A percentile compares a stretch with the other conserved stretches of the same genome.
These are phyloP conservation scores for Ectropis grisescens DNA, from an alignment of 1,140 invertebrate genomes.

Conservation along the genomic window DNA sequence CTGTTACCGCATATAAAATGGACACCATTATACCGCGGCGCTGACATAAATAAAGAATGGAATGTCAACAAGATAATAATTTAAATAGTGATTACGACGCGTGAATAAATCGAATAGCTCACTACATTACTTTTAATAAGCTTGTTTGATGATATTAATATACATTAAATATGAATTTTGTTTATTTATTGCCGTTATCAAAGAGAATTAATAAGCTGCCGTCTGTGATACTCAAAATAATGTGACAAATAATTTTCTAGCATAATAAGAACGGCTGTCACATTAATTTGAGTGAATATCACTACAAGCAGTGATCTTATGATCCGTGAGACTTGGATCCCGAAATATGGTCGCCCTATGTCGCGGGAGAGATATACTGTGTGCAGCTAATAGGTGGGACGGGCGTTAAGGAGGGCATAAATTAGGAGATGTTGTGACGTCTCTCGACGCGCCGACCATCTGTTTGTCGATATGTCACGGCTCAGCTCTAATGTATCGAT, in stretches of 20 bases:
- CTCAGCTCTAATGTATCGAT: conserved; percentile 28
- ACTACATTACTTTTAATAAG: not conserved
- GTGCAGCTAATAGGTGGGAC: conserved; percentile 63
- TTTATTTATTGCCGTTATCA: too few relatives aligned
- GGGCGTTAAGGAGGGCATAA: conserved; percentile 63
- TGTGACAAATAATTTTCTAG: too few relatives aligned
- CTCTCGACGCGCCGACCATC: conserved; percentile 36
- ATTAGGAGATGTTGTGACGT: conserved; percentile 62
- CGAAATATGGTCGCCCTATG: too few relatives aligned
- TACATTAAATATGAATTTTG: not conserved
- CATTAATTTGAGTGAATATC: too few relatives aligned
- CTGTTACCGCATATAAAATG: conserved; percentile 27
- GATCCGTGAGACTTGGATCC: too few relatives aligned
- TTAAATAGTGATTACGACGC: not conserved
- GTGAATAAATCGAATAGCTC: not conserved
- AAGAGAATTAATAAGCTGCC: too few relatives aligned
- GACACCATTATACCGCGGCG: conserved; percentile 11
- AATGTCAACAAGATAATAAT: not conserved
- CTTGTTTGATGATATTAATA: not conserved
- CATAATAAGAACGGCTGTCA: too few relatives aligned
- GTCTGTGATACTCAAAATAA: too few relatives aligned
- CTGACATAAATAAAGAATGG: too few relatives aligned
- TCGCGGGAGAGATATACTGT: conserved; percentile 48
- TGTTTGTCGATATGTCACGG: conserved; percentile 64
- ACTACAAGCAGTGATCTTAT: too few relatives aligned